Conservation (phyloP, 2,797 vertebrate species). For the Hippopotamyrus pictus region DNA sequence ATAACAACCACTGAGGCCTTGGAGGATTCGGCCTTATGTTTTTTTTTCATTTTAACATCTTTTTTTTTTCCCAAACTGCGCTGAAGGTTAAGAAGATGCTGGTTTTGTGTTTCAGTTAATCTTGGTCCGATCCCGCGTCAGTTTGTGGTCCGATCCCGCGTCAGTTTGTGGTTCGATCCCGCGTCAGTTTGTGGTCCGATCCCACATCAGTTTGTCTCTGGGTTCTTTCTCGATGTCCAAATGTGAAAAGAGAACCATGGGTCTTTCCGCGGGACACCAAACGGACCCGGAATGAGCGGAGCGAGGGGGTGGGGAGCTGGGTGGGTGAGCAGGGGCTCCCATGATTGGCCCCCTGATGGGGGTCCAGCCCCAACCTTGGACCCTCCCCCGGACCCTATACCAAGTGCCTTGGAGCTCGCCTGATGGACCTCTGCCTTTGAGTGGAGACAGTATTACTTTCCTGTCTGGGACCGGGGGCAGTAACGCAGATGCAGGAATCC, state of each 20-base stretch:
- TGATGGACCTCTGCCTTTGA: slow-evolving; percentile 64
- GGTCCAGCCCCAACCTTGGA: slow-evolving; percentile 43
- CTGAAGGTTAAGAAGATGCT: slow-evolving; percentile 29
- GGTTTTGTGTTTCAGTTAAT: slow-evolving; percentile 15
- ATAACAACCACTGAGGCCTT: slow-evolving; percentile 52
- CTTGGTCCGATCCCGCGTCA: slow-evolving; percentile 10
- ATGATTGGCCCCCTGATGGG: background rate
- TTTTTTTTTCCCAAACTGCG: slow-evolving; percentile 7
- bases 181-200: slow-evolving; percentile 16
- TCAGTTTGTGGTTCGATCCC: slow-evolving; percentile 16
- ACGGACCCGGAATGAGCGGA: background rate
- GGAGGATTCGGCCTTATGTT: slow-evolving; percentile 50
- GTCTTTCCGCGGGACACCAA: slow-evolving; percentile 25
- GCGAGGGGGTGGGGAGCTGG: background rate
- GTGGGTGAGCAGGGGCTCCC: background rate
- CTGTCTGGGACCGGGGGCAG: slow-evolving; percentile 61
- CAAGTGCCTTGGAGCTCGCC: slow-evolving; percentile 88
- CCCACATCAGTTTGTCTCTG: background rate
- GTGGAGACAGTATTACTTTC: slow-evolving; percentile 74
- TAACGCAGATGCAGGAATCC: slow-evolving; percentile 48
- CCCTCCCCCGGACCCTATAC: slow-evolving; percentile 65
- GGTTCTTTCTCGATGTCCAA: background rate
- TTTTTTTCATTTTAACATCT: slow-evolving; percentile 38
- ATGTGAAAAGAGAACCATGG: slow-evolving; percentile 25
- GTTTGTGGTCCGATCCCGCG: slow-evolving; percentile 11